A percentile compares a stretch with the other conserved stretches of the same genome.
Conservation (phyloP, 2,797 vertebrate genomes). For the Pipistrellus kuhlii region DNA sequence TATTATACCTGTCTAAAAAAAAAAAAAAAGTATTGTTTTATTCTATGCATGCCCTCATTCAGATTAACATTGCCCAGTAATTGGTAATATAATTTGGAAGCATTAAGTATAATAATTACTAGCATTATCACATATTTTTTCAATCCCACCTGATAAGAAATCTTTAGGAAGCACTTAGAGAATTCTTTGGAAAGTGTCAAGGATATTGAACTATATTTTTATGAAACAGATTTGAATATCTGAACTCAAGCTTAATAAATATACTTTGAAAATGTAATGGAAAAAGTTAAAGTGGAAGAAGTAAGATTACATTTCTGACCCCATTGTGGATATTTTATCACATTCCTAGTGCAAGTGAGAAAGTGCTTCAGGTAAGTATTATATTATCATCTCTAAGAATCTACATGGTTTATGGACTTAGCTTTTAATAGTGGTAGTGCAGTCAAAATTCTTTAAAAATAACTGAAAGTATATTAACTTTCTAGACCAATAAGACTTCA, state of each 20-base stretch:
- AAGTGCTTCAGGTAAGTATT: neutral
- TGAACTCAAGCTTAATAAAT: slow-evolving; percentile 58
- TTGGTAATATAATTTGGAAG: slow-evolving; percentile 8
- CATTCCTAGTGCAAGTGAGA: neutral
- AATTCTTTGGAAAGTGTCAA: neutral
- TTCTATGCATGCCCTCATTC: neutral
- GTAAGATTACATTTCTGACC: slow-evolving; percentile 33
- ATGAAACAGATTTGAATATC: slow-evolving; percentile 64
- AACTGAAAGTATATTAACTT: neutral
- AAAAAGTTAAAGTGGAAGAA: slow-evolving; percentile 32
- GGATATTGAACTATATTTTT: slow-evolving; percentile 40
- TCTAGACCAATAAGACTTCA: neutral
- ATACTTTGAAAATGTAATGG: slow-evolving; percentile 34
- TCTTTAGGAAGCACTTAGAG: neutral
- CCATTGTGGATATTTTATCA: neutral
- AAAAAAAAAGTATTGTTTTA: neutral
- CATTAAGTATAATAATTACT: neutral
- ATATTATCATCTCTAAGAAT: neutral
- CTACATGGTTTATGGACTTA: neutral
- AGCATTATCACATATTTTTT: neutral
- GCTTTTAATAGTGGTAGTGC: neutral
- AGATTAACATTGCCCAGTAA: neutral
- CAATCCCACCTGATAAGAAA: neutral
- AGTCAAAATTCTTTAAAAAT: neutral
- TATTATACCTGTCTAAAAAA: neutral